Evolutionary conservation across 2,888 invertebrate genomes (phyloP).

Genomic region (Argynnis bischoffii): DNA sequence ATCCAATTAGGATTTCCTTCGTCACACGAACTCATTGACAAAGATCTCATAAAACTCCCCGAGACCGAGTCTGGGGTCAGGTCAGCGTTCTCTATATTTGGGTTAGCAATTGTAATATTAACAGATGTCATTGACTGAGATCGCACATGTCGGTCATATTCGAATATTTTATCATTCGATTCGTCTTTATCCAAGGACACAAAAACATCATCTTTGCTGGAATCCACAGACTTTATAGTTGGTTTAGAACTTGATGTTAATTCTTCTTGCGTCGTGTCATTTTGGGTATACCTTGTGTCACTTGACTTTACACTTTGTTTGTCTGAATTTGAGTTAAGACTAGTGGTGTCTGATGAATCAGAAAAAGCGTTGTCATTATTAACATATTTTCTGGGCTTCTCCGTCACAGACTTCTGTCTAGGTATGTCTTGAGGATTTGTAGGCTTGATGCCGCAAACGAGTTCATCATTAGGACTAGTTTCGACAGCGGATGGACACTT

Average conservation of each 20-base stretch:
- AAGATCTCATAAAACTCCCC: constrained; percentile 82
- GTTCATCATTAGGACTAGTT: constrained; percentile 78
- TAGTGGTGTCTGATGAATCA: constrained; percentile 80
- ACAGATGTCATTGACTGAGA: constrained; percentile 85
- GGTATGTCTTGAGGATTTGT: constrained; percentile 56
- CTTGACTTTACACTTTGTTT: constrained; percentile 76
- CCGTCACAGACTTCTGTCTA: constrained; percentile 48
- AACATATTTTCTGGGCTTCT: constrained; percentile 58
- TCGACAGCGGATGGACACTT: constrained; percentile 91
- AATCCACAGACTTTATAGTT: constrained; percentile 67
- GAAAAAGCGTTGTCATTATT: constrained; percentile 75
- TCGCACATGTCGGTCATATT: constrained; percentile 73
- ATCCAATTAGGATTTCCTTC: constrained; percentile 91
- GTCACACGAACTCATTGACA: constrained; percentile 85
- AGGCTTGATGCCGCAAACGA: constrained; percentile 59
- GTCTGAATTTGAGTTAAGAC: constrained; percentile 77
- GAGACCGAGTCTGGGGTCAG: constrained; percentile 85
- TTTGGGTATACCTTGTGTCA: constrained; percentile 69
- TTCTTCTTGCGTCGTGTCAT: constrained; percentile 71
- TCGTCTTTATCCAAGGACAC: constrained; percentile 70
- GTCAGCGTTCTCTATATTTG: constrained; percentile 87
- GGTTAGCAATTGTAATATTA: constrained; percentile 87
- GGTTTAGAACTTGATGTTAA: constrained; percentile 70
- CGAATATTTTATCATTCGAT: constrained; percentile 65
- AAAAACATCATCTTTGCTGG: constrained; percentile 66